Base-by-base conservation (phyloP, 2,113 vertebrate genomes). In the Gymnorhina tibicen region DNA sequence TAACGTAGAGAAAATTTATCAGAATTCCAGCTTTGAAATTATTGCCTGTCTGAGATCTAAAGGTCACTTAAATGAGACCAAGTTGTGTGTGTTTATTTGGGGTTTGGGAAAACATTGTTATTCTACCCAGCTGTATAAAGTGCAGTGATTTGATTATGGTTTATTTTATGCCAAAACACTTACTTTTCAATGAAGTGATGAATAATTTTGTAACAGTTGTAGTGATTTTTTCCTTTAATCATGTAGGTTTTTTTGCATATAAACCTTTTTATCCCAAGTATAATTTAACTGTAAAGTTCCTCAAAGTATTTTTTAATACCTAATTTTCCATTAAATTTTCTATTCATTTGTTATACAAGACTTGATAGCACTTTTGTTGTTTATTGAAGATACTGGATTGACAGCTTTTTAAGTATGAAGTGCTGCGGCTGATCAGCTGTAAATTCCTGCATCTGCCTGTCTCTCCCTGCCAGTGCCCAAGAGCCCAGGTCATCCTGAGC, bases 11-110 rank as follows among this genome's bases (percentile, higher is more conserved):
- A 89, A 96, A 95, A 95, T 52, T 89, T 96, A 77, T 94, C 77
- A 95, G 76, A 92, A 93, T 85, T 12, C 89, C 76, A 64, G 32
- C 91, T 95, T 92, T 66, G 88, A 96, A 95, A 74, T 97, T 91
- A 80, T 92, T 93, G 28, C 88, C 81, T 96, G 63, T 42, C 77
- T 79, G 88, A 89, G 84, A 97, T 86, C 70, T 92, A 87, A 95
- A 93, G 95, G 96, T 95, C 93, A 41, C 87, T 79, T 70, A 96
- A 95, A 90, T 76, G 81, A 56, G 64, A 85, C 83, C 56, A 75
- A 89, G 87, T 95, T 66, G 30, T 93, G 52, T 92, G 35, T 81
- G 56, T 92, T 97, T 96, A 68, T 79, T 56, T 85, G 58, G 37
- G 49, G 44, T 78, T 64, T 72, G 93, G 79, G 37, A 68, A 93